phyloP scores from a whole-genome alignment of 2,888 invertebrate genomes.

The Pycnomerus fuliginosus region DNA sequence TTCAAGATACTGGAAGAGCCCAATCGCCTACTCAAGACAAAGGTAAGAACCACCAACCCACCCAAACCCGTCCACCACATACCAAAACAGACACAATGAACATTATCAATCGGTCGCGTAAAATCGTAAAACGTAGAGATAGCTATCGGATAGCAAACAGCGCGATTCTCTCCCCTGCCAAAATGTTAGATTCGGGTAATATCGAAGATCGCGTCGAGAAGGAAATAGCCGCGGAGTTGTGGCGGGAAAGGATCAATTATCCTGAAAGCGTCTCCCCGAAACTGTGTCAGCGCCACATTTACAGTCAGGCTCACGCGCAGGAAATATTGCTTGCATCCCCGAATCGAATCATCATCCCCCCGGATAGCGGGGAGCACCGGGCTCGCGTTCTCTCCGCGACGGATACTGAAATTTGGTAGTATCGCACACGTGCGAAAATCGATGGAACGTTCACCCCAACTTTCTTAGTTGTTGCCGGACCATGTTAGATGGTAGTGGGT shows the following conservation, averaged over 20 bases:
- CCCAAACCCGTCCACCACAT: slow-evolving; percentile 22
- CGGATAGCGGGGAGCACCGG: slow-evolving; percentile 62
- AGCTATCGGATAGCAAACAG: slow-evolving; percentile 83
- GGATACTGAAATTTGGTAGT: slow-evolving; percentile 77
- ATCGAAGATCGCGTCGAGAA: slow-evolving; percentile 54
- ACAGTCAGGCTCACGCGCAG: slow-evolving; percentile 49
- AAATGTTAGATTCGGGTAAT: slow-evolving; percentile 49
- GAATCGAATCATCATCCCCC: slow-evolving; percentile 64
- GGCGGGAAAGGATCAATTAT: slow-evolving; percentile 70
- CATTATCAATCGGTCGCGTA: slow-evolving; percentile 31
- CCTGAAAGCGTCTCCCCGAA: slow-evolving; percentile 66
- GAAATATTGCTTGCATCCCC: slow-evolving; percentile 55
- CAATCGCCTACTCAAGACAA: slow-evolving; percentile 62
- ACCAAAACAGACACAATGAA: slow-evolving; percentile 51
- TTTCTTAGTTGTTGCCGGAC: slow-evolving; percentile 16
- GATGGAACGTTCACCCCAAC: slow-evolving; percentile 38
- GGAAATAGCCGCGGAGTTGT: slow-evolving; percentile 62
- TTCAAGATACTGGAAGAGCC: slow-evolving; percentile 64
- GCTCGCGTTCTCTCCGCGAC: slow-evolving; percentile 64
- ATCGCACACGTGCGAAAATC: slow-evolving; percentile 32
- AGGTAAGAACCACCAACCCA: slow-evolving; percentile 60
- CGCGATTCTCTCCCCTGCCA: slow-evolving; percentile 66
- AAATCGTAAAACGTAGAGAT: slow-evolving; percentile 71
- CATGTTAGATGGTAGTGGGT: slow-evolving; percentile 43
- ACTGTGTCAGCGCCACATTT: slow-evolving; percentile 50